Base-by-base conservation (phyloP, 37 sponge, comb jelly and placozoan genomes). In the Chondrosia reniformis region DNA sequence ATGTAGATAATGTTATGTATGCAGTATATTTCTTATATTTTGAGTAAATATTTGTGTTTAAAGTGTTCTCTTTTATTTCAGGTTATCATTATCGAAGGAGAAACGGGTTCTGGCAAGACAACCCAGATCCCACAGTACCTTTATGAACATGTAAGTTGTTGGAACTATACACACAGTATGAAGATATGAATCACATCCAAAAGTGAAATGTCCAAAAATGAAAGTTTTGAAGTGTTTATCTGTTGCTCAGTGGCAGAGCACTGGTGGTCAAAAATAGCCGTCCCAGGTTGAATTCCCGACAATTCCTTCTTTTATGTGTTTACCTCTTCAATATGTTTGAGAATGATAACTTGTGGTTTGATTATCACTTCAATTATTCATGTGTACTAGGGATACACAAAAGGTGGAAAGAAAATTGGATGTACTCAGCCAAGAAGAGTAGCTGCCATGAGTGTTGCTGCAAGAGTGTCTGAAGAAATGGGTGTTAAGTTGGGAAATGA, bases 391-490 rank as follows among this genome's bases (percentile, higher is more conserved):
- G 92, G 93, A 19, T 93, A 89, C 74, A 80, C 84, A 27, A 84
- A 84, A 33, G 80, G 79, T 82, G 83, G 79, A 22, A 88, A 88
- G 81, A 97, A 87, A 76, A 89, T 94, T 32, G 99, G 92, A 7
- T 98, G 99, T 73, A 98, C 99, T 32, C 99, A 98, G 79, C 99
- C 99, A 30, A 79, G 99, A 13, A 77, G 99, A 75, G 99, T 98
- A 34, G 99, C 99, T 21, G 99, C 99, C 38, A 98, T 98, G 99
- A 98, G 99, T 82, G 99, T 98, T n/a, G 91, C 99, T 54, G 94
- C 99, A 54, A 78, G 99, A 46, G 99, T 98, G 6, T 84, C 99
- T 3, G 86, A 95, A 39, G 99, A 98, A 65, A 86, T 98, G 84
- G 92, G 86, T 32, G 94, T 93, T 13, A 98, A 98, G 54, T 74